phyloP scores from a whole-genome alignment of 2,797 vertebrate genomes.

The Crotalus adamanteus region DNA sequence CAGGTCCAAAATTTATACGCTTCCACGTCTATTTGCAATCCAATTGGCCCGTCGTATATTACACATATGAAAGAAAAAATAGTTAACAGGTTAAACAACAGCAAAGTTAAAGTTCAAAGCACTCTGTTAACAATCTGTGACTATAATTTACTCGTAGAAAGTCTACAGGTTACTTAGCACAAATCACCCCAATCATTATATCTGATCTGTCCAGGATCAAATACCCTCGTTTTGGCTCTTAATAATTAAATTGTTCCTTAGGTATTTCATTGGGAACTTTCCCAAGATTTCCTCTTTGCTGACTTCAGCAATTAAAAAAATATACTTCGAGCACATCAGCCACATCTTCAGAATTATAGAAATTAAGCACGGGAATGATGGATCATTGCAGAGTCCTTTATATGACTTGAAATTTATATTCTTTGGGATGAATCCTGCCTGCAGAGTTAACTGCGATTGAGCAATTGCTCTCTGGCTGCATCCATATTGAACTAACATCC shows the following conservation, averaged over 20 bases:
- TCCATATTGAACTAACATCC: not conserved
- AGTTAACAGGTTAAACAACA: not conserved
- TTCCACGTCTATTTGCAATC: too few relatives aligned
- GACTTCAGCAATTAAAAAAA: not conserved
- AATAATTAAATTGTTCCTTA: not conserved
- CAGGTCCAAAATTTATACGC: too few relatives aligned
- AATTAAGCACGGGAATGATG: not conserved
- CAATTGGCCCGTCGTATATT: too few relatives aligned
- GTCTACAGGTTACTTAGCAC: not conserved
- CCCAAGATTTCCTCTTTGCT: not conserved
- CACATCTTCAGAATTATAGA: not conserved
- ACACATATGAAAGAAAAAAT: not conserved
- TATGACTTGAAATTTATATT: not conserved
- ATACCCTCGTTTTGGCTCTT: slow-evolving; percentile 36
- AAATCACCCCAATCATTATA: not conserved
- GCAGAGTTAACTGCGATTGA: not conserved
- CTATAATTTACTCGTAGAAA: too few relatives aligned
- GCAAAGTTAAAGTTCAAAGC: not conserved
- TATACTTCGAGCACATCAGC: not conserved
- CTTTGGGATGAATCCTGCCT: too few relatives aligned
- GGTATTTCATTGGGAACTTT: not conserved
- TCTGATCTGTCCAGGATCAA: not conserved
- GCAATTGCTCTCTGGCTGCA: not conserved
- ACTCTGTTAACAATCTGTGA: not conserved
- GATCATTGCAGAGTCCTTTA: not conserved